Evolutionary conservation across 2,888 invertebrate genomes (phyloP).

Genomic region (Dione vanillae): DNA sequence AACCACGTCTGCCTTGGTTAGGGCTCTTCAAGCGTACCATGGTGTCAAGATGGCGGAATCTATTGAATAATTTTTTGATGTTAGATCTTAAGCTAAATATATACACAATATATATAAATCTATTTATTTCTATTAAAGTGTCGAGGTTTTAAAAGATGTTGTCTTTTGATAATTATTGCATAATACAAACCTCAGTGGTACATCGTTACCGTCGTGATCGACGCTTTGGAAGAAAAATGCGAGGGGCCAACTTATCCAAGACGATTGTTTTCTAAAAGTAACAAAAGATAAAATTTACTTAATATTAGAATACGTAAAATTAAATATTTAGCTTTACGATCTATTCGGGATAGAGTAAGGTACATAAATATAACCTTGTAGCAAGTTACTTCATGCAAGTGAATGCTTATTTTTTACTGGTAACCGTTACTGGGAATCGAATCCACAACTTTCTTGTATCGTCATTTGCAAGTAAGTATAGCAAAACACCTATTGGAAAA

Average conservation of each 20-base stretch:
- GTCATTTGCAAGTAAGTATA: too few species aligned
- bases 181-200: constrained; percentile 88
- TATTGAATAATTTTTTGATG: constrained; percentile 57
- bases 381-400: too few species aligned
- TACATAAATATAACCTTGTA: too few species aligned
- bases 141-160: neutral
- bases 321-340: too few species aligned
- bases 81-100: neutral
- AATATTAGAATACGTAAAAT: neutral
- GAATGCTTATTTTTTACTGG: too few species aligned
- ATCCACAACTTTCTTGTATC: too few species aligned
- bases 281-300: neutral
- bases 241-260: constrained; percentile 97
- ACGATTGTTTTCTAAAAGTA: constrained; percentile 86
- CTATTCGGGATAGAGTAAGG: too few species aligned
- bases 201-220: constrained; percentile 88
- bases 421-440: too few species aligned
- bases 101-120: too few species aligned
- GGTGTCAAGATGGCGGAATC: constrained; percentile 94
- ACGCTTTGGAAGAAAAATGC: constrained; percentile 94
- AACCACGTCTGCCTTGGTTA: constrained; percentile 85
- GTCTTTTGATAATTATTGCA: neutral
- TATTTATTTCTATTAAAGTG: neutral
- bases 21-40: constrained; percentile 91
- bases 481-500: too few species aligned